Evolutionary conservation across 2,888 invertebrate species (phyloP), one percentile per base, ranked within the genome.

Genomic region (Gymnoscelis rufifasciata): DNA sequence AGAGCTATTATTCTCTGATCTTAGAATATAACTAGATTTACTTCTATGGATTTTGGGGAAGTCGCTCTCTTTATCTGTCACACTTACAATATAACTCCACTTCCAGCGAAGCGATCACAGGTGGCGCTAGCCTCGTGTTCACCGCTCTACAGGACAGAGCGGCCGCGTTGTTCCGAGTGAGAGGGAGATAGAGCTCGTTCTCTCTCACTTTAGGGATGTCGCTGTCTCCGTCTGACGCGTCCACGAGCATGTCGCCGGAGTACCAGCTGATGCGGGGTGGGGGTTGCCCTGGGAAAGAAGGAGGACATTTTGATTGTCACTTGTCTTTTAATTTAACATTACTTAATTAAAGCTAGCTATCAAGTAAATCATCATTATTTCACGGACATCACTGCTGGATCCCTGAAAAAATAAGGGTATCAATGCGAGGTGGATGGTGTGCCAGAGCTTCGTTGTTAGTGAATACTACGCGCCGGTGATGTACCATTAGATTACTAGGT

Each of bases 241-340:
- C 93, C 44, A 94, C 87, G 29, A 94, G 86, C 1, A 92, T 91
- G 55, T 92, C 91, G 55, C 93, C 94, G 49, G 93, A 92, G 90
- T 93, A 94, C 94, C 94, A 94, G 47, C 92, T 93, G 53, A 94
- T 92, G 3, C 91, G 89, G 0, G 94, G 94, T 11, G 91, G 89
- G 0, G 94, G 94, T 44, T 92, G 91, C 59, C 94, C 94, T 95
- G 74, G 5, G 57, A 57, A 28, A 1, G 31, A 41, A 28, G 24
- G 26, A n/a, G 37, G 11, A 30, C n/a, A n/a, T n/a, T n/a, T n/a
- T n/a, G n/a, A n/a, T n/a, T n/a, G n/a, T n/a, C n/a, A n/a, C n/a
- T 5, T n/a, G 27, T 8, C 8, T 26, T 26, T n/a, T 5, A 8
- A 3, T 26, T n/a, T 27, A 11, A 11, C 7, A 13, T 30, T 3